These are phyloP conservation scores for Parnassius apollo DNA, from an alignment of 2,888 invertebrate genomes.

Conservation along the genomic window DNA sequence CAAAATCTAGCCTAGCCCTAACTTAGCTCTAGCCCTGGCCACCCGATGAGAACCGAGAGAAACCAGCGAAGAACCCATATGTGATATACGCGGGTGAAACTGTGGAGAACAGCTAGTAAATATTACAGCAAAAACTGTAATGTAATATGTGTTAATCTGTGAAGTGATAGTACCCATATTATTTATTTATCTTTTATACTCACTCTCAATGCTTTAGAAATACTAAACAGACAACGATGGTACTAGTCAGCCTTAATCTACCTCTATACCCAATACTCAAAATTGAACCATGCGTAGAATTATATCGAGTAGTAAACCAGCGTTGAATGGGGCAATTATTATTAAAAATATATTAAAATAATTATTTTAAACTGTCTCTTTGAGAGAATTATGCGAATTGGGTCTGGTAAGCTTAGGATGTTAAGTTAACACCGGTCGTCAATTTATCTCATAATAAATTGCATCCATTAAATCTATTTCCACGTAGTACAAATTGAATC, in stretches of 20 bases:
- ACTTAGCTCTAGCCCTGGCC: no score
- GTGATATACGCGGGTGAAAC: no score
- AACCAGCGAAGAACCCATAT: no score
- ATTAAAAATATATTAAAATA: slow-evolving; percentile 8
- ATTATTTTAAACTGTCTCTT: background rate
- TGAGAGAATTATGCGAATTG: slow-evolving; percentile 13
- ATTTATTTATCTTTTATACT: slow-evolving; percentile 49
- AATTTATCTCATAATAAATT: slow-evolving; percentile 56
- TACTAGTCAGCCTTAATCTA: no score
- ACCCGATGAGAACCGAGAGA: no score
- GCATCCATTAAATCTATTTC: slow-evolving; percentile 49
- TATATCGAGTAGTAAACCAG: slow-evolving; percentile 4
- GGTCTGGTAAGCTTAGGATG: slow-evolving; percentile 52
- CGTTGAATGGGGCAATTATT: slow-evolving; percentile 21
- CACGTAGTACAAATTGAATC: slow-evolving; percentile 38
- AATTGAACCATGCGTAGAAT: no score
- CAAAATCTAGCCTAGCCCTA: no score
- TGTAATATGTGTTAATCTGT: slow-evolving; percentile 35
- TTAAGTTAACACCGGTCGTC: slow-evolving; percentile 62
- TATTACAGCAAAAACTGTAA: slow-evolving; percentile 40
- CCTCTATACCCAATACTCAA: no score
- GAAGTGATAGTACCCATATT: slow-evolving; percentile 37
- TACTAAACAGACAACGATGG: background rate
- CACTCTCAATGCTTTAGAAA: slow-evolving; percentile 32
- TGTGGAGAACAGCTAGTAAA: slow-evolving; percentile 29